These are phyloP conservation scores for Hippopotamus amphibius DNA, from an alignment of 2,113 vertebrate genomes.

Conservation along the genomic window DNA sequence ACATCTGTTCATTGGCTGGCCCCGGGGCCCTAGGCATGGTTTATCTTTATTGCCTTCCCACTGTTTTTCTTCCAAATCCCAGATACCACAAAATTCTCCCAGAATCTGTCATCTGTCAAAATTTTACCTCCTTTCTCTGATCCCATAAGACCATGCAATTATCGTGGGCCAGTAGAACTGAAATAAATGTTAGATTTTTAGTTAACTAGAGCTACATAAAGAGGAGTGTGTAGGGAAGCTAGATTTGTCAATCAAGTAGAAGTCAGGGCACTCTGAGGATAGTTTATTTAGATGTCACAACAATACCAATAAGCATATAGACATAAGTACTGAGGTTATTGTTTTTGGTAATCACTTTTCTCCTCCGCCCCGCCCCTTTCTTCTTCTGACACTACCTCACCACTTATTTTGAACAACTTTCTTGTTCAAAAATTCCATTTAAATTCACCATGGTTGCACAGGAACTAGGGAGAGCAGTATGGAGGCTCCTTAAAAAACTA, in stretches of 20 bases:
- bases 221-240: neutral
- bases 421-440: conserved; percentile 1
- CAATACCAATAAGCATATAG: neutral
- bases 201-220: neutral
- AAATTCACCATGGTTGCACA: neutral
- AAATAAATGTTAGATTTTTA: neutral
- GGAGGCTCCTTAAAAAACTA: too few species aligned
- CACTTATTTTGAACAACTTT: neutral
- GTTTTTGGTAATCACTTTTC: neutral
- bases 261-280: neutral
- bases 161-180: neutral
- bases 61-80: neutral
- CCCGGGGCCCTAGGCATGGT: neutral
- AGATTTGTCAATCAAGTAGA: neutral
- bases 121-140: neutral
- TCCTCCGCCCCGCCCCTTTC: neutral
- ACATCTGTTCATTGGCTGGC: neutral
- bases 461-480: too few species aligned
- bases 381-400: neutral
- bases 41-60: neutral
- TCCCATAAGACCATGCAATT: neutral
- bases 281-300: neutral
- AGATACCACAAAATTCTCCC: neutral
- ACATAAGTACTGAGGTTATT: neutral
- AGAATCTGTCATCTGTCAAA: neutral